Conservation (phyloP, 2,113 vertebrate species). For the Nycticryphes semicollaris region DNA sequence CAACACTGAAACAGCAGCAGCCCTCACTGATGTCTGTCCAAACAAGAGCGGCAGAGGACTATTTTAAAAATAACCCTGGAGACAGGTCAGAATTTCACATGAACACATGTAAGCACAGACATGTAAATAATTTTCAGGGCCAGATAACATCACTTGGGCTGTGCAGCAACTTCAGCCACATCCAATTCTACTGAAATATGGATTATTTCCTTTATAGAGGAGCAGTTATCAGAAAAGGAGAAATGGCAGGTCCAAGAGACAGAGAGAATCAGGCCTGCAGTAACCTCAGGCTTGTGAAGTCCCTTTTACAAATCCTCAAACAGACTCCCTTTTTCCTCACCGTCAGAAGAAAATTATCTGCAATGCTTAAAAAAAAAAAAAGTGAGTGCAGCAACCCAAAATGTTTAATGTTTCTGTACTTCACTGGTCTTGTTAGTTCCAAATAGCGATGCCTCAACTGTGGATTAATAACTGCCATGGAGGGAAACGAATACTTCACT, state of each 20-base stretch:
- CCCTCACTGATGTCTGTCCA: background rate
- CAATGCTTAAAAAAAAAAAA: no score
- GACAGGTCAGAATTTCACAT: background rate
- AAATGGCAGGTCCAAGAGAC: background rate
- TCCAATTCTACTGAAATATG: background rate
- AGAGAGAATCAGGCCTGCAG: background rate
- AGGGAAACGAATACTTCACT: background rate
- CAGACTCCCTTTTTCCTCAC: background rate
- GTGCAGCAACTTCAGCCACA: background rate
- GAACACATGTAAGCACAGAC: background rate
- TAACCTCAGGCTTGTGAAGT: background rate
- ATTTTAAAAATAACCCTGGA: background rate
- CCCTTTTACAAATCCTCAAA: background rate
- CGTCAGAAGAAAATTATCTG: background rate
- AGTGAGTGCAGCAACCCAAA: background rate
- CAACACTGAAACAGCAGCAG: background rate
- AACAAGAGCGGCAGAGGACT: background rate
- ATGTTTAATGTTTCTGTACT: background rate
- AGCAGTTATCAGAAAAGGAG: background rate
- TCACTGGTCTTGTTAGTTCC: background rate
- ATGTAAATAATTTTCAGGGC: background rate
- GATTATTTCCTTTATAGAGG: background rate
- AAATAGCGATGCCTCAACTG: rapidly evolving
- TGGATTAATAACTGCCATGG: background rate
- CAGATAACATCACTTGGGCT: background rate